Evolutionary conservation across 1,140 invertebrate species (phyloP).

Genomic region (Melipona quadrifasciata): DNA sequence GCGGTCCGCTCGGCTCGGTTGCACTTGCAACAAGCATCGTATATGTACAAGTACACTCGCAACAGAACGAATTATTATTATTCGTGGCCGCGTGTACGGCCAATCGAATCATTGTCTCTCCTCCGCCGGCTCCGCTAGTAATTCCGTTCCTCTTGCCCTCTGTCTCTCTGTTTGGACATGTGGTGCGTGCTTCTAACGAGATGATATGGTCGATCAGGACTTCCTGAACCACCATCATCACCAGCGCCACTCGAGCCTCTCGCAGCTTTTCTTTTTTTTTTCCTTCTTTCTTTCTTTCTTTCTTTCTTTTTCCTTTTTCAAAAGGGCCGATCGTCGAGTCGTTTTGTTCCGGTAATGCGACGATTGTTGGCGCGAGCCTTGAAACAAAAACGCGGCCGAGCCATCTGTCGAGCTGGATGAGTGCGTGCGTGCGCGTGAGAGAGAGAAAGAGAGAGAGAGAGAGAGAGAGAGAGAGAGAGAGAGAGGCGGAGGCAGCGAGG

Average conservation of each 20-base stretch:
- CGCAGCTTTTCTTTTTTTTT: constrained; percentile 45
- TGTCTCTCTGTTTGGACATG: constrained; percentile 77
- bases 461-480: constrained; percentile 58
- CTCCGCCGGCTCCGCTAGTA: not conserved
- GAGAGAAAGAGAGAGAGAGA: not conserved
- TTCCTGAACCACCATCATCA: constrained; percentile 54
- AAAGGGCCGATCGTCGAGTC: constrained; percentile 74
- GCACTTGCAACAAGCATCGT: constrained; percentile 66
- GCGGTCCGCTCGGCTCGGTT: constrained; percentile 52
- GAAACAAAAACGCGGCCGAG: constrained; percentile 79
- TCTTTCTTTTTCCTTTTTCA: constrained; percentile 11
- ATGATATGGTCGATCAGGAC: constrained; percentile 62
- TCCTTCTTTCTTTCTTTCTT: not conserved
- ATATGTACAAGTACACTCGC: constrained; percentile 54
- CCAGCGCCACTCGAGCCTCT: constrained; percentile 36
- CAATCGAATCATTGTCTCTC: constrained; percentile 64
- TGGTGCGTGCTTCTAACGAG: constrained; percentile 72
- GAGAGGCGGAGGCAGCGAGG: not conserved
- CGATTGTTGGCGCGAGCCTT: constrained; percentile 78
- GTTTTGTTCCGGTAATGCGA: constrained; percentile 80
- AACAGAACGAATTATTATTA: constrained; percentile 67
- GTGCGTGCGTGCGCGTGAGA: not conserved
- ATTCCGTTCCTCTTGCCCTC: constrained; percentile 32
- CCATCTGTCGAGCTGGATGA: constrained; percentile 76
- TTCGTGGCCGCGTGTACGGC: constrained; percentile 53